These are phyloP conservation scores for Corydoras sp. DNA, from an alignment of 2,113 vertebrate genomes.

Conservation along the genomic window DNA sequence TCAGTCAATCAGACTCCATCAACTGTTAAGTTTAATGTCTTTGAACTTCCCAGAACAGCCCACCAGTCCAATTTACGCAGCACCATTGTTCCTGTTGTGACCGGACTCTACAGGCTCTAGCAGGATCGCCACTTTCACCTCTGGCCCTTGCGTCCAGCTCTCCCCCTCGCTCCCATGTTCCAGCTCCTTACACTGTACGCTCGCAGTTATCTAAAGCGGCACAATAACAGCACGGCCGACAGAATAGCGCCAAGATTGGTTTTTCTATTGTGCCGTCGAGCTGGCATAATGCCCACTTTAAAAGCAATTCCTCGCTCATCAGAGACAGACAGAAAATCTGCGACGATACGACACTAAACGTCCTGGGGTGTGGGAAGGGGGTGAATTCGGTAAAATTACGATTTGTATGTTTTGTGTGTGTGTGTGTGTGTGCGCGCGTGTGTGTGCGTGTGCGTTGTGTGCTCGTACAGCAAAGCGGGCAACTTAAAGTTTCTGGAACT, in stretches of 20 bases:
- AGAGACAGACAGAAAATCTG: constrained; percentile 75
- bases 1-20: constrained; percentile 63
- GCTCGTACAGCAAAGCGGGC: constrained; percentile 25
- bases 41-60: constrained; percentile 85
- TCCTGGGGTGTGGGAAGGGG: constrained; percentile 56
- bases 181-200: constrained; percentile 50
- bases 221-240: constrained; percentile 88
- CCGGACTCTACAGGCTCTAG: constrained; percentile 6
- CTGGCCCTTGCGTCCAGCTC: constrained; percentile 20
- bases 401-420: constrained; percentile 3
- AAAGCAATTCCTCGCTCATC: constrained; percentile 93
- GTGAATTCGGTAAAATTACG: constrained; percentile 39
- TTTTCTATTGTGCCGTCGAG: constrained; percentile 88
- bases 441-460: constrained; percentile 22
- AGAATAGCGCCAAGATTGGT: constrained; percentile 90
- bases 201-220: constrained; percentile 91
- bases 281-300: constrained; percentile 93
- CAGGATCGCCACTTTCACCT: constrained; percentile 32
- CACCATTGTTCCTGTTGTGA: constrained; percentile 19
- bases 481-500: constrained; percentile 43
- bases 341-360: constrained; percentile 91
- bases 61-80: constrained; percentile 53
- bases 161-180: constrained; percentile 16
- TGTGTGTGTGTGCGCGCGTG: background rate
- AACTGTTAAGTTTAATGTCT: constrained; percentile 86